Conservation (phyloP, 2,888 invertebrate genomes). For the Sthenelais limicola region DNA sequence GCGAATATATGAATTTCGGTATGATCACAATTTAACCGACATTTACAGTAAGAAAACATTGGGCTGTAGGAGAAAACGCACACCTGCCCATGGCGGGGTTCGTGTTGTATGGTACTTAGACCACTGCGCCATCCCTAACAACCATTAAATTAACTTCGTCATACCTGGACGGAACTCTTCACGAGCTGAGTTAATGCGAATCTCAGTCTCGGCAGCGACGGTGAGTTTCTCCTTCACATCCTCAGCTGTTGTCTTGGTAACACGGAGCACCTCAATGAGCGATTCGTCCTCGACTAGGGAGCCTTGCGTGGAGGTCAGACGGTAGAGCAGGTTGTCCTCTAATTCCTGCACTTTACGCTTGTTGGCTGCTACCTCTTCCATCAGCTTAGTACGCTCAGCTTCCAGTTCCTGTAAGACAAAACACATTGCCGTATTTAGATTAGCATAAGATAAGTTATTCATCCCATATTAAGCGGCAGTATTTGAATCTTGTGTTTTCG, state of each 20-base stretch:
- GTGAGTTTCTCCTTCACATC: constrained; percentile 95
- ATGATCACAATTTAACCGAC: no score
- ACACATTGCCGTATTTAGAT: no score
- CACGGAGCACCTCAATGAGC: constrained; percentile 78
- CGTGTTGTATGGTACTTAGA: no score
- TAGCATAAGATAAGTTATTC: no score
- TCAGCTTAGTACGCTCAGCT: constrained; percentile 91
- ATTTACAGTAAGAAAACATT: no score
- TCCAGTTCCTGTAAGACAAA: constrained; percentile 82
- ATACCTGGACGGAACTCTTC: constrained; percentile 90
- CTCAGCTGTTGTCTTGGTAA: constrained; percentile 78
- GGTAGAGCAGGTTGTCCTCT: constrained; percentile 90
- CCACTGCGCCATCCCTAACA: no score
- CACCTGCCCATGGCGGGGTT: no score
- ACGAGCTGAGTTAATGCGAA: constrained; percentile 92
- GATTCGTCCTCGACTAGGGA: constrained; percentile 97
- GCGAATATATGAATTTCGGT: no score
- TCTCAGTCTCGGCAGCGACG: constrained; percentile 93
- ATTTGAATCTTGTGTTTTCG: no score
- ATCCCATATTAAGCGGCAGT: no score
- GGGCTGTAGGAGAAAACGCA: no score
- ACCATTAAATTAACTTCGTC: constrained; percentile 25
- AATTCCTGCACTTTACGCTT: constrained; percentile 96
- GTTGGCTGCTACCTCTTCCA: constrained; percentile 97
- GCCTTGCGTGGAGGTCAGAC: constrained; percentile 93